A percentile compares a stretch with the other conserved stretches of the same genome.
Conservation (phyloP, 2,113 vertebrate species). For the Peromyscus californicus region DNA sequence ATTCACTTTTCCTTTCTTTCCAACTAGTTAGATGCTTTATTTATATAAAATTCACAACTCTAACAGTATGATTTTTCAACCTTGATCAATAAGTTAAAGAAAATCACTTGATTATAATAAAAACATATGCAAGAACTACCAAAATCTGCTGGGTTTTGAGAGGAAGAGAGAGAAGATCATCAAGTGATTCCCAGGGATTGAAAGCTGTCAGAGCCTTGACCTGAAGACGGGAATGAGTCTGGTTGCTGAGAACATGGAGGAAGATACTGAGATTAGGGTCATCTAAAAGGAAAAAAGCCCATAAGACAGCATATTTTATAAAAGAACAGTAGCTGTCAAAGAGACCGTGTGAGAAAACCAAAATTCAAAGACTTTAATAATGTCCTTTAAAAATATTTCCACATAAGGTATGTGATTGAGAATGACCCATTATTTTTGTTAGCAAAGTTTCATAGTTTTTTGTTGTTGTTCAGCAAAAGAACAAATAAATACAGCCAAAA, state of each 20-base stretch:
- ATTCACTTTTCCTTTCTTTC: not conserved
- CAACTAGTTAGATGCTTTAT: not conserved
- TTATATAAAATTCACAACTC: not conserved
- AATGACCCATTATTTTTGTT: not conserved
- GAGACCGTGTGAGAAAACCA: not conserved
- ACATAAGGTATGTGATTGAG: not conserved
- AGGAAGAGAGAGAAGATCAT: not conserved
- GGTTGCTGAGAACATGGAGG: not conserved
- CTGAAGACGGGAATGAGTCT: not conserved
- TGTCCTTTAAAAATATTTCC: not conserved
- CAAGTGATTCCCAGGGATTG: not conserved
- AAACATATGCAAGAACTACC: not conserved
- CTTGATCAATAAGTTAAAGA: not conserved
- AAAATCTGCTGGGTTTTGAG: not conserved
- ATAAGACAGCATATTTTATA: not conserved
- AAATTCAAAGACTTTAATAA: not conserved
- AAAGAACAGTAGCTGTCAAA: not conserved
- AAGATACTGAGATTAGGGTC: not conserved
- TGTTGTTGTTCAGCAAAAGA: not conserved
- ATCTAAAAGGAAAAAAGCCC: not conserved
- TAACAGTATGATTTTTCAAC: not conserved
- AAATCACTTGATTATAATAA: not conserved
- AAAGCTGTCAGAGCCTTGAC: not conserved
- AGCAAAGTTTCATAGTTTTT: not conserved
- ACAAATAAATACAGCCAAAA: conserved; percentile 13